These are phyloP conservation scores for Cercocebus atys DNA, from an alignment of 2,113 vertebrate genomes.

Conservation along the genomic window DNA sequence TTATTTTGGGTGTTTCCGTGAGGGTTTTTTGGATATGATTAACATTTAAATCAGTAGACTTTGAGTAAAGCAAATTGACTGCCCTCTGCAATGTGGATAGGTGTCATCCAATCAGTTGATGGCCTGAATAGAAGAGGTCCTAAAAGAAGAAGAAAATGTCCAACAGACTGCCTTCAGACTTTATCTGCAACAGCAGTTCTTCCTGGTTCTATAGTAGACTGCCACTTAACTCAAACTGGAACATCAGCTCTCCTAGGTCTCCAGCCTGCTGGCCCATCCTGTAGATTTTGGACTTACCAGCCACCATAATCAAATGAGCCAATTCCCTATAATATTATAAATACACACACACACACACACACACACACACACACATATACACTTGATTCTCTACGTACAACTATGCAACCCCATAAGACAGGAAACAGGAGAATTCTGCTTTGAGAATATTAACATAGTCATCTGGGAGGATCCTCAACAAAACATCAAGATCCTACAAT, in stretches of 20 bases:
- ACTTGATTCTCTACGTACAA: background rate
- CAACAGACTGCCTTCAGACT: background rate
- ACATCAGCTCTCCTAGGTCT: background rate
- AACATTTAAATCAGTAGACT: slow-evolving; percentile 12
- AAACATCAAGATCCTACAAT: background rate
- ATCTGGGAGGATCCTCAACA: background rate
- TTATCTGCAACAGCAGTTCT: background rate
- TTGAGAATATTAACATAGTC: background rate
- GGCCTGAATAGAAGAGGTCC: background rate
- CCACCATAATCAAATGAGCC: background rate
- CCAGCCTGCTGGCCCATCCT: background rate
- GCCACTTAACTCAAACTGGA: background rate
- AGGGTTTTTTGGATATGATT: background rate
- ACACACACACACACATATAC: background rate
- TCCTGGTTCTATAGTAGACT: background rate
- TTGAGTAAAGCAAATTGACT: background rate
- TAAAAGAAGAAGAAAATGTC: background rate
- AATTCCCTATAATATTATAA: background rate
- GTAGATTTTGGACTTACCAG: background rate
- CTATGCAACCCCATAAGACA: background rate
- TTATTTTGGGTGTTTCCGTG: background rate
- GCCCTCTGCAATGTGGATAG: background rate
- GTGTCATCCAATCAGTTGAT: background rate
- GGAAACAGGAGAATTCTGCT: background rate
- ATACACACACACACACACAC: background rate